Percentiles rank a stretch among this genome's conserved stretches.
These are phyloP conservation scores for Branchinecta lynchi DNA, from an alignment of 1,140 invertebrate genomes.

Conservation along the genomic window DNA sequence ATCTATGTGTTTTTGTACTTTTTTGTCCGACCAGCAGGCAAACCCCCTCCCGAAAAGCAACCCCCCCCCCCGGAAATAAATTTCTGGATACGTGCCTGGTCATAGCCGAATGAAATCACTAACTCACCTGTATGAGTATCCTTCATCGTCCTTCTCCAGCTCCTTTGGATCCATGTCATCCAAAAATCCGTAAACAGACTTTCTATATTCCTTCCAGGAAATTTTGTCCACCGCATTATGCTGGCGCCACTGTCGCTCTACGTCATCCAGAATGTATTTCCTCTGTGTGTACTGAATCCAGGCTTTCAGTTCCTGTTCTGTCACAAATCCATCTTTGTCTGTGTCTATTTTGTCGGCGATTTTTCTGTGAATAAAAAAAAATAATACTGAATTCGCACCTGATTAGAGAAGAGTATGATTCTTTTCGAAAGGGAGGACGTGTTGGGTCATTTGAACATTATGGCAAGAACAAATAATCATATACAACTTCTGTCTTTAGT, in stretches of 20 bases:
- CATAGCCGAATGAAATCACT: too few species aligned
- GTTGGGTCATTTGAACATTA: too few species aligned
- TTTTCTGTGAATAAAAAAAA: constrained; percentile 40
- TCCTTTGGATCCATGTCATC: constrained; percentile 46
- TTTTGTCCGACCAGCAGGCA: too few species aligned
- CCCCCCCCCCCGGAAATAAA: too few species aligned
- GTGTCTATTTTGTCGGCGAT: constrained; percentile 91
- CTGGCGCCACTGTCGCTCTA: constrained; percentile 77
- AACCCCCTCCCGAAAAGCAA: too few species aligned
- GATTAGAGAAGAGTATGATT: too few species aligned
- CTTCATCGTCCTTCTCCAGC: constrained; percentile 44
- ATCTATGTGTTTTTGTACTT: too few species aligned
- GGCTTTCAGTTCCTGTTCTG: constrained; percentile 74
- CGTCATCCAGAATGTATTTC: constrained; percentile 78
- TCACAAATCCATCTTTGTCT: constrained; percentile 69
- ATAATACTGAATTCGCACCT: not conserved
- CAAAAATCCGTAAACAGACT: constrained; percentile 68
- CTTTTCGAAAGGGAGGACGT: too few species aligned
- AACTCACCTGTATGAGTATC: constrained; percentile 45
- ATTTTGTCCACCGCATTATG: constrained; percentile 69
- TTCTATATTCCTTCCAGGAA: constrained; percentile 68
- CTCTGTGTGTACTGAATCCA: constrained; percentile 92
- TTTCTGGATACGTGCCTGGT: too few species aligned
- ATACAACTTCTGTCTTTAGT: too few species aligned
- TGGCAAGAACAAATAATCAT: too few species aligned